Base-by-base conservation (phyloP, 2,797 vertebrate species). In the Manis crassicaudata region DNA sequence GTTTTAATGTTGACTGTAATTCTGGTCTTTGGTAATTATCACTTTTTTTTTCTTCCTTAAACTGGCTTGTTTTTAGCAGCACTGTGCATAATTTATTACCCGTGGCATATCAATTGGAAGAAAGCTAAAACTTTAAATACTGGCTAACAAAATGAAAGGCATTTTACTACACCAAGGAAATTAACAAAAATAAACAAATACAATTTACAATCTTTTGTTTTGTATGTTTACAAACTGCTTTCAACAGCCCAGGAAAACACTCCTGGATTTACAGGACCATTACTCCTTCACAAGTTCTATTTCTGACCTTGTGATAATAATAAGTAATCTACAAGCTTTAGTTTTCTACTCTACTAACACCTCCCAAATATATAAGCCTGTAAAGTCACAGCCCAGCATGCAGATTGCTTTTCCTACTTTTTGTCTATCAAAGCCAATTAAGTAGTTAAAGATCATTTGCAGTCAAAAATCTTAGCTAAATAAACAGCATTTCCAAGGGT, bases 391-490 rank as follows among this genome's bases (percentile, higher is more conserved):
- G 73, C 56, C 94, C 92, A 96, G 76, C 76, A 50, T 92, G 91
- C 65, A 40, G 75, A 96, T 86, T 98, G 72, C 90, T 96, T 87
- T 96, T 96, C 73, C 73, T 13, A 52, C 88, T 97, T 98, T 97
- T 90, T 81, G 96, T 97, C 88, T 97, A 85, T 87, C 0, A 0
- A 76, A 97, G 35, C 56, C 96, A 95, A 97, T 98, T 98, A 75
- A 97, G 92, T 80, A 97, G 90, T 97, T 93, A 72, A 97, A 97
- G 94, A 98, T 97, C 0, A 0, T 84, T 98, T 96, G 96, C 88
- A 91, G 73, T 97, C 94, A 95, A 97, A 46, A 98, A 98, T 92
- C 97, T 73, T 73, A 67, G 87, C 43, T 96, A 96, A 92, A 92
- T 95, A 96, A 97, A 97, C 94, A 98, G 32, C 23, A 96, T 77